Evolutionary conservation across 2,797 vertebrate species (phyloP).

Genomic region (Phyllotis vaccarum): DNA sequence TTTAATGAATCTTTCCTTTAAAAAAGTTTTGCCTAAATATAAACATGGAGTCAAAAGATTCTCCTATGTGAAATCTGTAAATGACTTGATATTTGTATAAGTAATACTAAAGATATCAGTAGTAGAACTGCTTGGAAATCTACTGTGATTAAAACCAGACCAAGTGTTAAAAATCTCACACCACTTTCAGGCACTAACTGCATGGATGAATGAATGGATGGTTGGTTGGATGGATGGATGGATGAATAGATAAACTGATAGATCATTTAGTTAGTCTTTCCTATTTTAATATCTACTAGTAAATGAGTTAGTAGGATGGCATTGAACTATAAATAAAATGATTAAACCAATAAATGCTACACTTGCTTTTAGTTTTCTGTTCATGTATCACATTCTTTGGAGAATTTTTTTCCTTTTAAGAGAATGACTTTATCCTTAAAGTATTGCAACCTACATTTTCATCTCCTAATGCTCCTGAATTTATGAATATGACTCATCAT

Average conservation of each 20-base stretch:
- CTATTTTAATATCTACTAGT: neutral
- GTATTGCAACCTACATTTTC: neutral
- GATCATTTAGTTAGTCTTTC: neutral
- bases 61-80: neutral
- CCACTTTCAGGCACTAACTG: neutral
- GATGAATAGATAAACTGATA: neutral
- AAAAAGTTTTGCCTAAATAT: neutral
- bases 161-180: neutral
- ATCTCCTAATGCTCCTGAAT: slow-evolving; percentile 71
- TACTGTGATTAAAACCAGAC: neutral
- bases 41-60: neutral
- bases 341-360: neutral
- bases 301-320: slow-evolving; percentile 25
- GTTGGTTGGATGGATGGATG: neutral
- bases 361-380: neutral
- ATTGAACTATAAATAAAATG: neutral
- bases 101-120: neutral
- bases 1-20: neutral
- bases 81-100: neutral
- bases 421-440: slow-evolving; percentile 55
- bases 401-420: slow-evolving; percentile 6
- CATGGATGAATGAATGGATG: neutral
- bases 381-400: neutral
- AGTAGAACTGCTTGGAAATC: neutral
- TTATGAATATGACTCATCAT: slow-evolving; percentile 74